Evolutionary conservation across 2,113 vertebrate genomes (phyloP), one percentile per base, ranked within the genome.

Genomic region (Tichodroma muraria): DNA sequence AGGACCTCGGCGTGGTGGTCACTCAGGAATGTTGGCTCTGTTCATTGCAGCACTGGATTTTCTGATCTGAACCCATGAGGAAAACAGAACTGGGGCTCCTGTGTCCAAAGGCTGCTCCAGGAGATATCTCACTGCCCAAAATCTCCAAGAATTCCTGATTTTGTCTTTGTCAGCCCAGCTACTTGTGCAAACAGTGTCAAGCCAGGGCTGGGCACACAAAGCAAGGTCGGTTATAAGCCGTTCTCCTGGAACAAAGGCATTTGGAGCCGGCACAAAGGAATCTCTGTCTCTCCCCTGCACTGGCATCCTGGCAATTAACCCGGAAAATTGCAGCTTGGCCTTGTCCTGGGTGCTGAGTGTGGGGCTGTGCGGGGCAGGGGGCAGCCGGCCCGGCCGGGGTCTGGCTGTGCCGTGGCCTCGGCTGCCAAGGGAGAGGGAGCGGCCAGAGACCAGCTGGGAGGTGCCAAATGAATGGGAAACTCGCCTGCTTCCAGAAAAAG

Each of bases 281-380:
- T 49, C 92, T 96, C 92, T 97, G 97, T 98, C 78, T 92, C 75
- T 75, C 38, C 52, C 73, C 59, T 94, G 57, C 20, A 0, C 80
- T 93, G 96, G 95, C 89, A 97, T 84, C 96, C 93, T 61, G 86
- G 92, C 94, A 90, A 80, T 95, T 97, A 97, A 97, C 93, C 94
- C 97, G 77, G 96, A 90, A 82, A 78, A 84, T 28, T 10, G 15
- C 85, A 92, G 86, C 57, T 33, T 45, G 86, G 81, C 96, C 96
- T 91, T 16, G 63, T 89, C 87, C 64, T 63, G 89, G 91, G 90
- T 15, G 24, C 80, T n/a, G 90, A 52, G 93, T 12, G 79, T 3
- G 42, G 87, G 77, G 73, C 81, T 27, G 70, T 15, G 70, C 0
- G 1, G 66, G 37, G 1, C 8, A 8, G 30, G 80, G 86, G 80